Conservation (phyloP, 2,888 invertebrate species). For the Incurvaria masculella region DNA sequence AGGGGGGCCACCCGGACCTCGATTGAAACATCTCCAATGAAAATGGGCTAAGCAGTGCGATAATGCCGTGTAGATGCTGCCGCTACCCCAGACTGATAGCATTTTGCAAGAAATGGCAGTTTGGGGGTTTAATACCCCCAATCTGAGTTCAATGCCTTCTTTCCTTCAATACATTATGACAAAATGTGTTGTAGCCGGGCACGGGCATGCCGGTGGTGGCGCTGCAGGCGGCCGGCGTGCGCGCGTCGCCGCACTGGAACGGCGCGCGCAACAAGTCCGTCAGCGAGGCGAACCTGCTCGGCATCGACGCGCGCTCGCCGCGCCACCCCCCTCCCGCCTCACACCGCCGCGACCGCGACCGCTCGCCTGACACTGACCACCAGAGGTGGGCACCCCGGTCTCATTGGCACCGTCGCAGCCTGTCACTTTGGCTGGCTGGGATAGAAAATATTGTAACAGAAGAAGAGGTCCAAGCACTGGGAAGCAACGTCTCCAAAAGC, state of each 20-base stretch:
- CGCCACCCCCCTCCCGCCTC: constrained; percentile 14
- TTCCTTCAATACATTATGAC: neutral
- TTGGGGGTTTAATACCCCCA: too few species aligned
- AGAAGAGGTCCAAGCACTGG: too few species aligned
- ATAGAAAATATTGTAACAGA: too few species aligned
- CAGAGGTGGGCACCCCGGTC: constrained; percentile 46
- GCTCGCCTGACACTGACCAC: constrained; percentile 52
- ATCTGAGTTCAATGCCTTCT: too few species aligned
- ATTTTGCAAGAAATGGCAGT: too few species aligned
- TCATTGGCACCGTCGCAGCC: neutral
- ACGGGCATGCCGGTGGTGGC: constrained; percentile 62
- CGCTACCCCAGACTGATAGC: too few species aligned
- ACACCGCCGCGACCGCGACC: constrained; percentile 45
- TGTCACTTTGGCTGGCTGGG: too few species aligned
- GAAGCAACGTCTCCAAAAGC: too few species aligned
- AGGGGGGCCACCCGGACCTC: too few species aligned
- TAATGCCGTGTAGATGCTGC: too few species aligned
- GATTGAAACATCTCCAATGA: too few species aligned
- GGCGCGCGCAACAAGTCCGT: constrained; percentile 62
- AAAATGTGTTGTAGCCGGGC: constrained; percentile 24
- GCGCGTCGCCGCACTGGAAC: constrained; percentile 52
- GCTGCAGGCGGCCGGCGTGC: constrained; percentile 66
- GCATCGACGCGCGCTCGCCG: constrained; percentile 51
- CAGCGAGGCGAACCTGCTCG: constrained; percentile 83
- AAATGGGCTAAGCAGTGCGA: too few species aligned